Conservation (phyloP, 1,140 invertebrate species). For the Neodiprion lecontei region DNA sequence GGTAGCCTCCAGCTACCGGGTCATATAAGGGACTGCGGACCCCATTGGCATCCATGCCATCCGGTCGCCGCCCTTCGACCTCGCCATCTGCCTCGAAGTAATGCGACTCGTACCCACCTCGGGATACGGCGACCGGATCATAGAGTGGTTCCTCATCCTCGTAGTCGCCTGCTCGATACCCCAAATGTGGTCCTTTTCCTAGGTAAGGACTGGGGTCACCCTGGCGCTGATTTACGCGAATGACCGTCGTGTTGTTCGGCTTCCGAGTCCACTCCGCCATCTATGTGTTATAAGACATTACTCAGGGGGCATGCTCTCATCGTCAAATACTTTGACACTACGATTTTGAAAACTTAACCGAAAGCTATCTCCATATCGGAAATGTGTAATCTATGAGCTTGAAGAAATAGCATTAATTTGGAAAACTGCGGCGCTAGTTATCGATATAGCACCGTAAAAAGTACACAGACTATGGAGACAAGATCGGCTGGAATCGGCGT, state of each 20-base stretch:
- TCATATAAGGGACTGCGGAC: background rate
- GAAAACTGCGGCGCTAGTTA: too few relatives aligned
- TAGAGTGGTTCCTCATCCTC: conserved; percentile 56
- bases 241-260: conserved; percentile 58
- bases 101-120: conserved; percentile 54
- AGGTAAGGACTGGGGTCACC: conserved; percentile 37
- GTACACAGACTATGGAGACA: too few relatives aligned
- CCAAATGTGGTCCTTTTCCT: conserved; percentile 27
- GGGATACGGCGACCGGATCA: conserved; percentile 52
- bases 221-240: conserved; percentile 51
- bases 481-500: too few relatives aligned
- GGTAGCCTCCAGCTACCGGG: background rate
- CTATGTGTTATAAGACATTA: conserved; percentile 27
- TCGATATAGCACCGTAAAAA: too few relatives aligned
- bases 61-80: background rate
- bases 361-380: too few relatives aligned
- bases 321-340: background rate
- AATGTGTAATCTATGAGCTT: too few relatives aligned
- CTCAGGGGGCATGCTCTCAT: conserved; percentile 11
- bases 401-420: too few relatives aligned
- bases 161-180: conserved; percentile 32
- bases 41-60: conserved; percentile 43
- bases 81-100: conserved; percentile 50
- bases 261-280: conserved; percentile 55
- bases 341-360: too few relatives aligned